Percentiles rank a stretch among this genome's conserved stretches.
Conservation (phyloP, 2,113 vertebrate genomes). For the Onychostruthus taczanowskii region DNA sequence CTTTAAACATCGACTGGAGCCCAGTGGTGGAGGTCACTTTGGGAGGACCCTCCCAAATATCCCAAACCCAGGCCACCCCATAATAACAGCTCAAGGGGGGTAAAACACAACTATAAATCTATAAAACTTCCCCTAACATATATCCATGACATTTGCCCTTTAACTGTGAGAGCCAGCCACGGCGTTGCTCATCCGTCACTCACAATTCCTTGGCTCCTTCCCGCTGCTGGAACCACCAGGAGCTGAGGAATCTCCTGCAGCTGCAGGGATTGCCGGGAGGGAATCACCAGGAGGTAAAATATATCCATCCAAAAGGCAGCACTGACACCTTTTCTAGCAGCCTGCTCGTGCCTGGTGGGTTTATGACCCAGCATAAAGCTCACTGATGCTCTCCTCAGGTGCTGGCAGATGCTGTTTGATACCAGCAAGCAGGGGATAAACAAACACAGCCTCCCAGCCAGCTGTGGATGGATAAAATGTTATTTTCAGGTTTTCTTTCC, state of each 20-base stretch:
- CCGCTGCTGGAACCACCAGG: no score
- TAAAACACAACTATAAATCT: no score
- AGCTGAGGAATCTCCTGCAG: not conserved
- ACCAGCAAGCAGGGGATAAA: not conserved
- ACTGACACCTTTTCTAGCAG: not conserved
- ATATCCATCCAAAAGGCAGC: not conserved
- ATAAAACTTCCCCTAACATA: no score
- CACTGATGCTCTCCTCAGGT: not conserved
- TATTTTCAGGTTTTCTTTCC: not conserved
- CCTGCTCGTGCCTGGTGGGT: not conserved
- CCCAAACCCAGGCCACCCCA: no score
- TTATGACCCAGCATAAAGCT: not conserved
- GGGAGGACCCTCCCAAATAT: no score
- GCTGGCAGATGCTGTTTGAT: not conserved
- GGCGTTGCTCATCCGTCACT: no score
- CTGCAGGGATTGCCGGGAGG: not conserved
- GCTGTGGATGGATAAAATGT: not conserved
- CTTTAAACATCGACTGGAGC: no score
- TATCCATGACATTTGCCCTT: no score
- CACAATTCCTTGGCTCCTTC: not conserved
- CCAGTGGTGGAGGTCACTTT: no score
- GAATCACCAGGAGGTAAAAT: not conserved
- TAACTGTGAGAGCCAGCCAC: no score
- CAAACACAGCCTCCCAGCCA: not conserved
- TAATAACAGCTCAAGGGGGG: no score